phyloP scores from a whole-genome alignment of 2,797 vertebrate species.

The Meda fulgida region DNA sequence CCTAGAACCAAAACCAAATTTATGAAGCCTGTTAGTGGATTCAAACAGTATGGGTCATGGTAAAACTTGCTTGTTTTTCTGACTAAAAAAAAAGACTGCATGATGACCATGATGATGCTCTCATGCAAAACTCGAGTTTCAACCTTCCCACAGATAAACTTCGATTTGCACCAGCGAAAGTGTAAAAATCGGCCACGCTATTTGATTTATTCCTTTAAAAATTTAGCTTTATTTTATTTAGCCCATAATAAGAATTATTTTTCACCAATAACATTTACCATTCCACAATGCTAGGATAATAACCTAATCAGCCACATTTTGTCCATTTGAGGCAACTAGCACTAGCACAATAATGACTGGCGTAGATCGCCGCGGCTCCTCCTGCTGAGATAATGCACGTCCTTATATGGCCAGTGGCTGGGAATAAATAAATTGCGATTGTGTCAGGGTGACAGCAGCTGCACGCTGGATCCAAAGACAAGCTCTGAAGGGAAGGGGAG shows the following conservation, averaged over 20 bases:
- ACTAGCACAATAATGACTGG: conserved; percentile 26
- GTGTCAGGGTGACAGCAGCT: conserved; percentile 91
- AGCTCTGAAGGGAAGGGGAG: conserved; percentile 33
- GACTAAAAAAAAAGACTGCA: neutral
- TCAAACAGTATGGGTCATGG: no score
- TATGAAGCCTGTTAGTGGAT: neutral
- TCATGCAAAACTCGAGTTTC: neutral
- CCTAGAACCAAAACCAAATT: neutral
- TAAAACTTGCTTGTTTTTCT: no score
- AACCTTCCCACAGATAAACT: neutral
- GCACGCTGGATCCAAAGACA: conserved; percentile 72
- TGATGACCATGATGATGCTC: neutral
- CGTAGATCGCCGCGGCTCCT: conserved; percentile 60
- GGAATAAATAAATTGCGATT: conserved; percentile 83
- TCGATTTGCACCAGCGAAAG: neutral
- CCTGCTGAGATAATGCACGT: conserved; percentile 82
- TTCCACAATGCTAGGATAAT: neutral
- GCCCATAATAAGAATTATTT: neutral
- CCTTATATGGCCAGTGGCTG: conserved; percentile 89
- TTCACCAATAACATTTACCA: neutral
- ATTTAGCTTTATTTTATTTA: neutral
- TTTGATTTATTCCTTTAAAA: neutral
- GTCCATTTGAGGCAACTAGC: conserved; percentile 6
- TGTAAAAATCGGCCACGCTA: neutral
- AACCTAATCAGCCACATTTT: neutral